A percentile compares a stretch with the other conserved stretches of the same genome.
Conservation (phyloP, 2,113 vertebrate genomes). For the Amphilophus citrinellus region DNA sequence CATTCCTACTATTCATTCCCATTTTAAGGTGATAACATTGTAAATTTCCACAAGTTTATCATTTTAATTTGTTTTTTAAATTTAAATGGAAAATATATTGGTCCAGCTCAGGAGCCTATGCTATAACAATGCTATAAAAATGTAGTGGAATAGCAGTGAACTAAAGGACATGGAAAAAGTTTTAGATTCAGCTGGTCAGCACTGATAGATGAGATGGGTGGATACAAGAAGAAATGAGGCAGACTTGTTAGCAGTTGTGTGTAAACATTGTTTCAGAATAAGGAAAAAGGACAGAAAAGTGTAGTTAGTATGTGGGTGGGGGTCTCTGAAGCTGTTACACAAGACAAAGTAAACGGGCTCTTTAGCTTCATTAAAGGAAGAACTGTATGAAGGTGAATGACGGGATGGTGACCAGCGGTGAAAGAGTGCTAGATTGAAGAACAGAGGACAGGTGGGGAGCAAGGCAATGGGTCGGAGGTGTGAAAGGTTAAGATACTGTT, state of each 20-base stretch:
- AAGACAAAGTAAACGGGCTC: neutral
- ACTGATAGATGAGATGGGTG: neutral
- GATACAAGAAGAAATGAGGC: neutral
- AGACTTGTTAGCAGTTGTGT: neutral
- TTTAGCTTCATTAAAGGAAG: slow-evolving; percentile 6
- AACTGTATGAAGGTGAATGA: slow-evolving; percentile 10
- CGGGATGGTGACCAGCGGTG: slow-evolving; percentile 22
- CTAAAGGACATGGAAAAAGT: no score
- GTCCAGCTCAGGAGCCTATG: no score
- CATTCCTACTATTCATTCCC: no score
- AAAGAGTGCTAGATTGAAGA: slow-evolving; percentile 24
- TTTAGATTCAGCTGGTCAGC: no score
- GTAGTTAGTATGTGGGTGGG: neutral
- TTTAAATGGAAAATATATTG: no score
- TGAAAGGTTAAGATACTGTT: slow-evolving; percentile 67
- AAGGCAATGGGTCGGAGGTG: slow-evolving; percentile 47
- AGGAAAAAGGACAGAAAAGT: neutral
- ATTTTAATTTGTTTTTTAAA: no score
- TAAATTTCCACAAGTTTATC: no score
- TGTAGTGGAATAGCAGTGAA: no score
- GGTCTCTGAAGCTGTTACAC: neutral
- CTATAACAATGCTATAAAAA: no score
- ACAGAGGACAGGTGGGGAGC: slow-evolving; percentile 50
- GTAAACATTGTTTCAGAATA: neutral
- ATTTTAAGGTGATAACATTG: no score